Evolutionary conservation across 1,140 invertebrate genomes (phyloP).

Genomic region (Cotesia vestalis): DNA sequence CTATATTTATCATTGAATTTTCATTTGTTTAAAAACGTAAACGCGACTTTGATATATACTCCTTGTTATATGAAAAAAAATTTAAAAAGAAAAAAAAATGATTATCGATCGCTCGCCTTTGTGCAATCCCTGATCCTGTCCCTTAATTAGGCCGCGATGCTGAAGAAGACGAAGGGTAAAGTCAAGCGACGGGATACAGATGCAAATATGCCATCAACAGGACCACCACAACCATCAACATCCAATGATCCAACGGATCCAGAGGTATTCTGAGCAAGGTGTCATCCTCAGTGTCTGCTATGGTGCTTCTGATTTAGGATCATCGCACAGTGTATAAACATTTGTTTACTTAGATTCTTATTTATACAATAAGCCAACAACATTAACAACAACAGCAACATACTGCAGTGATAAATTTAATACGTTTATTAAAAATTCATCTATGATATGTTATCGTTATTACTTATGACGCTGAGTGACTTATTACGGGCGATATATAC

Average conservation of each 20-base stretch:
- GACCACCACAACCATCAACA: conserved; percentile 67
- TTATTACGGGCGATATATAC: too few relatives aligned
- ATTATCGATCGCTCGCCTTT: conserved; percentile 50
- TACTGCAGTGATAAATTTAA: too few relatives aligned
- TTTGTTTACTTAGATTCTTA: neutral
- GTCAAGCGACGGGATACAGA: conserved; percentile 94
- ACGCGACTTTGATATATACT: too few relatives aligned
- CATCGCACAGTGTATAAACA: neutral
- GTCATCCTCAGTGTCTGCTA: neutral
- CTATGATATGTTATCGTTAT: too few relatives aligned
- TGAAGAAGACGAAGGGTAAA: conserved; percentile 92
- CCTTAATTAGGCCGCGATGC: conserved; percentile 81
- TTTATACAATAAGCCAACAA: neutral
- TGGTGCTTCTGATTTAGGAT: neutral
- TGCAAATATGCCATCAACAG: conserved; percentile 77
- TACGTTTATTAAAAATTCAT: too few relatives aligned
- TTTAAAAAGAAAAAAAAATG: conserved; percentile 26
- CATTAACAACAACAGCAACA: neutral
- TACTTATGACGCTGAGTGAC: too few relatives aligned
- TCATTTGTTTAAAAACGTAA: too few relatives aligned
- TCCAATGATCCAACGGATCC: conserved; percentile 57
- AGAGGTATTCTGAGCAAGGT: conserved; percentile 29
- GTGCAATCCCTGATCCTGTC: conserved; percentile 63
- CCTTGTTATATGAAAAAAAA: too few relatives aligned
- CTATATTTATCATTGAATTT: conserved; percentile 18